phyloP scores from a whole-genome alignment of 2,113 vertebrate species.

The Coryphaenoides rupestris region DNA sequence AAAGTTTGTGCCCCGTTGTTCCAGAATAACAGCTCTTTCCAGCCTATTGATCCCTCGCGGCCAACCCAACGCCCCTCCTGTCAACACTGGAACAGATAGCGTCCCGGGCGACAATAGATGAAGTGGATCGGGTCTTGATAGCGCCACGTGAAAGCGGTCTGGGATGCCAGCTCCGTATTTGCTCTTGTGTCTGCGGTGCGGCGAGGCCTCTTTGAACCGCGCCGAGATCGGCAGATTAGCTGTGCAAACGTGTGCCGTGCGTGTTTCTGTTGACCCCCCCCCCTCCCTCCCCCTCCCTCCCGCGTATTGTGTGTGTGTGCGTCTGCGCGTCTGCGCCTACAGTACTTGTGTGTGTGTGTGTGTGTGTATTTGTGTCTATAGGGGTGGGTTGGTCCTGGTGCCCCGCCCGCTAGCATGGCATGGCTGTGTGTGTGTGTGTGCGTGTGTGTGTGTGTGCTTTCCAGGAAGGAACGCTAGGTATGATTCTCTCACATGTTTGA shows the following conservation, averaged over 20 bases:
- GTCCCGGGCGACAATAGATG: slow-evolving; percentile 40
- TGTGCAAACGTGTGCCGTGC: slow-evolving; percentile 18
- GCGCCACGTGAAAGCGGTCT: slow-evolving; percentile 39
- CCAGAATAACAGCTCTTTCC: too few relatives aligned
- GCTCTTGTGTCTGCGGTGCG: slow-evolving; percentile 31
- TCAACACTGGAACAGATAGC: slow-evolving; percentile 43
- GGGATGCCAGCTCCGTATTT: slow-evolving; percentile 38
- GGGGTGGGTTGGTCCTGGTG: too few relatives aligned
- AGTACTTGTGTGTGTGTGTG: neutral
- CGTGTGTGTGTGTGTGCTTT: neutral
- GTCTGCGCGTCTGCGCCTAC: too few relatives aligned
- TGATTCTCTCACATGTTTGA: neutral
- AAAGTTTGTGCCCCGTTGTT: too few relatives aligned
- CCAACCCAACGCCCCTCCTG: slow-evolving; percentile 16
- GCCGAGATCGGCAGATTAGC: slow-evolving; percentile 30
- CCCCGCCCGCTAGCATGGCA: too few relatives aligned
- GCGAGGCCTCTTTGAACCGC: slow-evolving; percentile 34
- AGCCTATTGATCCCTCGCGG: too few relatives aligned
- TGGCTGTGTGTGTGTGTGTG: too few relatives aligned
- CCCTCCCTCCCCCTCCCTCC: too few relatives aligned
- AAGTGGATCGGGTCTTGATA: slow-evolving; percentile 28
- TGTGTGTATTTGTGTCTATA: neutral
- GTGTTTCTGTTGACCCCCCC: slow-evolving; percentile 1
- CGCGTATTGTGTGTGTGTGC: too few relatives aligned
- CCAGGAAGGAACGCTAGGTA: neutral